Evolutionary conservation across 2,888 invertebrate species (phyloP).

Genomic region (Sceliomorpha sp.): DNA sequence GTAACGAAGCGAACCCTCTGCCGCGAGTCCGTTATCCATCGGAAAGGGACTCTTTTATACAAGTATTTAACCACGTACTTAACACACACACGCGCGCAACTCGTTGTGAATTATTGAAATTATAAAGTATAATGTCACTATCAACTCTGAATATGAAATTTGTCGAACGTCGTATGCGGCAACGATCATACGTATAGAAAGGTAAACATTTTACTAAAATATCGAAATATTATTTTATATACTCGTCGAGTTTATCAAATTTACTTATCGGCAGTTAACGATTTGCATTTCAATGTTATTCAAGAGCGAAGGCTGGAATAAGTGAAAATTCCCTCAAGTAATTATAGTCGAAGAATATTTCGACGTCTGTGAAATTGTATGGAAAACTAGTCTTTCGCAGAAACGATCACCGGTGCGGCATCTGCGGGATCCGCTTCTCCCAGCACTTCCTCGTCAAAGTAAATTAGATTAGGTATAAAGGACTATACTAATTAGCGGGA

Average conservation of each 20-base stretch:
- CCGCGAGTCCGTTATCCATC: conserved; percentile 63
- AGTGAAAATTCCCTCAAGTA: too few relatives aligned
- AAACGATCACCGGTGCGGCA: too few relatives aligned
- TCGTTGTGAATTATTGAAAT: conserved; percentile 35
- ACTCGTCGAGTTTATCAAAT: too few relatives aligned
- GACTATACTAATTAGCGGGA: conserved; percentile 5
- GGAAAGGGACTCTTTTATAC: conserved; percentile 66
- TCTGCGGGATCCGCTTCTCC: conserved; percentile 20
- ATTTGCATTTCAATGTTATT: too few relatives aligned
- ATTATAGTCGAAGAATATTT: too few relatives aligned
- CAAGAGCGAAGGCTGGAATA: too few relatives aligned
- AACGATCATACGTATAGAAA: too few relatives aligned
- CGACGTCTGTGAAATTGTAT: neutral
- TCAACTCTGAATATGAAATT: conserved; percentile 20
- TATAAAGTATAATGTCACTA: conserved; percentile 47
- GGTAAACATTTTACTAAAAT: conserved; percentile 6
- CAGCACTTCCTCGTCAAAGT: conserved; percentile 18
- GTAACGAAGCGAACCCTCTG: conserved; percentile 73
- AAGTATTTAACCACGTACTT: conserved; percentile 46
- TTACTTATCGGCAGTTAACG: too few relatives aligned
- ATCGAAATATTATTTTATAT: neutral
- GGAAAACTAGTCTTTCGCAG: neutral
- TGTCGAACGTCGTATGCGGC: conserved; percentile 8
- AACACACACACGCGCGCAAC: conserved; percentile 21
- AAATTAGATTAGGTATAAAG: conserved; percentile 31